These are phyloP conservation scores for Drosophila oshimai DNA, from an alignment of 1,140 invertebrate genomes.

Conservation along the genomic window DNA sequence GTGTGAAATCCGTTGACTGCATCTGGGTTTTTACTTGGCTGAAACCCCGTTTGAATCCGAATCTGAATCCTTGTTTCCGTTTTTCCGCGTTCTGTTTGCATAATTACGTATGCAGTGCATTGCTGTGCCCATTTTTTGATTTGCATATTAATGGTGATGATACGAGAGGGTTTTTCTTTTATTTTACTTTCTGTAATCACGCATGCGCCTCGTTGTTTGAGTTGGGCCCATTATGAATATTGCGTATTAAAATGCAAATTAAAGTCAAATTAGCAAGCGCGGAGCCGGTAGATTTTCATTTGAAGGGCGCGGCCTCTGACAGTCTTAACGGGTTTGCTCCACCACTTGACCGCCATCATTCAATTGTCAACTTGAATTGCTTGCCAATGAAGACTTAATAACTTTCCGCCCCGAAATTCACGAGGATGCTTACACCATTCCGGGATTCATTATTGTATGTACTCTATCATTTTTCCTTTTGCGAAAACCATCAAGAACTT, in stretches of 20 bases:
- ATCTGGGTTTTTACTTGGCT: constrained; percentile 7
- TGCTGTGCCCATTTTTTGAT: constrained; percentile 49
- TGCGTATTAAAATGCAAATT: constrained; percentile 76
- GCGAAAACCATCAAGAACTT: constrained; percentile 11
- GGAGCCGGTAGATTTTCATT: background rate
- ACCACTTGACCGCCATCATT: constrained; percentile 63
- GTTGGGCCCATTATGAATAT: constrained; percentile 52
- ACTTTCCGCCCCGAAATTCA: background rate
- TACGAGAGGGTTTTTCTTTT: constrained; percentile 2
- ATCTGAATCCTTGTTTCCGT: constrained; percentile 7
- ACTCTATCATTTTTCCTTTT: constrained; percentile 22
- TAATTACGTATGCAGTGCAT: constrained; percentile 57
- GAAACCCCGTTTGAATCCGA: background rate
- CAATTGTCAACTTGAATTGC: constrained; percentile 28
- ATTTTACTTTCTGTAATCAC: constrained; percentile 25
- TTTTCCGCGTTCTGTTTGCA: constrained; percentile 24
- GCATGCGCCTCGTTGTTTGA: constrained; percentile 54
- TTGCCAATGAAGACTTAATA: constrained; percentile 9
- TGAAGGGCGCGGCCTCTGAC: background rate
- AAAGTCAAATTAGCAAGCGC: constrained; percentile 69
- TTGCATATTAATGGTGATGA: constrained; percentile 71
- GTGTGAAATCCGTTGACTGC: constrained; percentile 16
- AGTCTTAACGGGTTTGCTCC: background rate
- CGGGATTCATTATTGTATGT: constrained; percentile 5
- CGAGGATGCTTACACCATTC: constrained; percentile 3